Base-by-base conservation (phyloP, 2,888 invertebrate species). In the Celastrina argiolus region DNA sequence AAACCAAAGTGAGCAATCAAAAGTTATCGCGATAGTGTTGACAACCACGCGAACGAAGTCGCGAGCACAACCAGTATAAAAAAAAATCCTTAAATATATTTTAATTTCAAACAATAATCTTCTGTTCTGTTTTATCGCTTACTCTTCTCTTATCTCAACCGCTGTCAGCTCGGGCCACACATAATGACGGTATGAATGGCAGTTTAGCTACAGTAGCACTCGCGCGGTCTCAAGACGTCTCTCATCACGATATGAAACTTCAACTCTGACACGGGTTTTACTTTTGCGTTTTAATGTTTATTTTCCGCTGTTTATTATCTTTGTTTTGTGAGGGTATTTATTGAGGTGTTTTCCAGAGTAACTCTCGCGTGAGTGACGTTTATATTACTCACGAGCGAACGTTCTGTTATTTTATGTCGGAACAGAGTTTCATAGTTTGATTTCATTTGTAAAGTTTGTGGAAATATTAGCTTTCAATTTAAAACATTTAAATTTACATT, bases 251-350 rank as follows among this genome's bases (percentile, higher is more conserved):
- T 39, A 61, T 61, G 61, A 61, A 61, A 61, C 34, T 36, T 61
- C 22, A 10, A 22, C 22, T 1, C 16, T 34, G 22, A 61, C 61
- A 6, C 12, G 61, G 61, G 36, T 36, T 12, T 39, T 39, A 59
- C 59, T 58, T 36, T 22, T 61, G 22, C 39, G 39, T 18, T 39
- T 61, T 61, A 61, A 59, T 59, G 59, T 36, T 59, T 61, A 61
- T 61, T 61, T 39, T 39, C 12, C 36, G 6, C 12, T 14, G 61
- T 39, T 39, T 61, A 51, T 26, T 26, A 61, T 22, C 61, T 36
- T 61, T 61, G 61, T 61, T 61, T 36, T 61, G 18, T 61, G 36
- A 6, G 22, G 10, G 39, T 36, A 26, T 61, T 61, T 16, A 34
- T 51, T 51, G 22, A 22, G 31, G 5, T 31, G 51, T 22, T 51